These are phyloP conservation scores for Cabera pusaria DNA, from an alignment of 2,888 invertebrate species.

Conservation along the genomic window DNA sequence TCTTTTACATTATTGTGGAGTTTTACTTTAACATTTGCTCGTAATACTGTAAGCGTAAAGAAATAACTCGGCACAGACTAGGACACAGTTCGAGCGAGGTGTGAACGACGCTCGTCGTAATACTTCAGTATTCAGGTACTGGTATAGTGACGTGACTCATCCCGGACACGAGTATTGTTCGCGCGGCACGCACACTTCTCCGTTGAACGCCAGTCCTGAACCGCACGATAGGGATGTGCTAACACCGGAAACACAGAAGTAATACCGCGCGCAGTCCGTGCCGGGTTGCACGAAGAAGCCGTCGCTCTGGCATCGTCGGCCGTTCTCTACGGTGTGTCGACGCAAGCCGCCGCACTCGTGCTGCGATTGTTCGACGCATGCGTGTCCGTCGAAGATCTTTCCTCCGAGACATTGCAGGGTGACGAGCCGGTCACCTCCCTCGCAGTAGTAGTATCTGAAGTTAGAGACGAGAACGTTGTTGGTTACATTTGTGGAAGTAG, in stretches of 20 bases:
- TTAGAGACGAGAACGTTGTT: no score
- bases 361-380: constrained; percentile 71
- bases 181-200: constrained; percentile 78
- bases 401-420: constrained; percentile 81
- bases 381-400: constrained; percentile 83
- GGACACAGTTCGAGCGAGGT: constrained; percentile 5
- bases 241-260: constrained; percentile 80
- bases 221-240: constrained; percentile 78
- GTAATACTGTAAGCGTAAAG: constrained; percentile 66
- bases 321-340: constrained; percentile 44
- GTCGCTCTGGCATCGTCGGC: constrained; percentile 63
- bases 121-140: constrained; percentile 15
- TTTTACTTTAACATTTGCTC: constrained; percentile 59
- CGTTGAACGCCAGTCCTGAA: constrained; percentile 77
- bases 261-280: constrained; percentile 79
- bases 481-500: no score
- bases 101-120: constrained; percentile 3
- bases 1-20: constrained; percentile 61
- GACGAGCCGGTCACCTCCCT: constrained; percentile 78
- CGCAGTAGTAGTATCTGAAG: constrained; percentile 84
- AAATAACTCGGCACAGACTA: constrained; percentile 23
- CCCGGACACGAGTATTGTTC: constrained; percentile 74
- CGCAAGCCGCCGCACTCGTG: constrained; percentile 67
- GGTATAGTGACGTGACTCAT: constrained; percentile 40
- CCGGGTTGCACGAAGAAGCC: constrained; percentile 82